phyloP scores from a whole-genome alignment of 2,113 vertebrate genomes.

The Corythoichthys haematopterus region DNA sequence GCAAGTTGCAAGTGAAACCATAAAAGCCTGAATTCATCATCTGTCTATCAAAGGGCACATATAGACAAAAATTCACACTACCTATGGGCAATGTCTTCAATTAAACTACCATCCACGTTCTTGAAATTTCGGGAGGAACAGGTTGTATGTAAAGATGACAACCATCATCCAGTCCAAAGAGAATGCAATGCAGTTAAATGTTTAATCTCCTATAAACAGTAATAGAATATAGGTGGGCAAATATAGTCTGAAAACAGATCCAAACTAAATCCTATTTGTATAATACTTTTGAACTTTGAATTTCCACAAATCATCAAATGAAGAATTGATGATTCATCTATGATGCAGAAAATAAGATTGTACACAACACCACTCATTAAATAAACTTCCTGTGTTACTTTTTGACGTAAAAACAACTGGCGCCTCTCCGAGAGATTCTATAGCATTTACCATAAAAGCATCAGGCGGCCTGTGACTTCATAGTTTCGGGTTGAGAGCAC shows the following conservation, averaged over 20 bases:
- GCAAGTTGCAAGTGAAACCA: slow-evolving; percentile 9
- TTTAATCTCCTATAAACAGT: not conserved
- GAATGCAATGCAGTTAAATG: too few relatives aligned
- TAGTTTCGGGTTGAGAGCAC: slow-evolving; percentile 20
- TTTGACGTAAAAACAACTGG: slow-evolving; percentile 9
- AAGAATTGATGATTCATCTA: not conserved
- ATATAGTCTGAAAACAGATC: not conserved
- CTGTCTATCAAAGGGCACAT: too few relatives aligned
- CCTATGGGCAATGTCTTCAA: too few relatives aligned
- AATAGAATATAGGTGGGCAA: not conserved
- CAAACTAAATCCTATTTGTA: not conserved
- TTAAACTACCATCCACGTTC: too few relatives aligned
- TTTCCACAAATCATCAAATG: not conserved
- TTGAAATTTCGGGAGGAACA: too few relatives aligned
- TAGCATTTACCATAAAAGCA: slow-evolving; percentile 39
- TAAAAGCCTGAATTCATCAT: not conserved
- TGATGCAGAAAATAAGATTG: not conserved
- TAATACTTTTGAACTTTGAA: not conserved
- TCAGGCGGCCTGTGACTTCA: slow-evolving; percentile 32
- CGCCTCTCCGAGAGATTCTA: slow-evolving; percentile 11
- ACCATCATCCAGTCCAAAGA: too few relatives aligned
- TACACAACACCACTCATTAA: not conserved
- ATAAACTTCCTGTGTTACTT: slow-evolving; percentile 9
- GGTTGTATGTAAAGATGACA: too few relatives aligned
- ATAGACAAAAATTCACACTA: too few relatives aligned